phyloP scores from a whole-genome alignment of 2,113 vertebrate species.

The Phylloscopus trochiloides region DNA sequence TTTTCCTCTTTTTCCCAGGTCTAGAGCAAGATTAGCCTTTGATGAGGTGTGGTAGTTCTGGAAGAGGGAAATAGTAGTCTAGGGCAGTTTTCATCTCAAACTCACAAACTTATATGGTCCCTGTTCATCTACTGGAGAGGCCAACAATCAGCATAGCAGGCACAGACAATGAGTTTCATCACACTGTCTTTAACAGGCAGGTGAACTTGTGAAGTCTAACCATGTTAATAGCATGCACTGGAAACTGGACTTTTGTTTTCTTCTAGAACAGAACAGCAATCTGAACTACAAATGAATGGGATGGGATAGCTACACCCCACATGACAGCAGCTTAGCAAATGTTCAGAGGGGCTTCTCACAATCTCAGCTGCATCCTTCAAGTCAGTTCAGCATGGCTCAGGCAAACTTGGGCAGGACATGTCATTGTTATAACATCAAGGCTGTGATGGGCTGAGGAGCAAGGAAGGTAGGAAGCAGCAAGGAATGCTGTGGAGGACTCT shows the following conservation, averaged over 20 bases:
- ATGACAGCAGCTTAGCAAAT: neutral
- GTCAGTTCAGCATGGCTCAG: neutral
- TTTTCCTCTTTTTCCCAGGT: neutral
- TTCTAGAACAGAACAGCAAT: neutral
- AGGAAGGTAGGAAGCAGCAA: neutral
- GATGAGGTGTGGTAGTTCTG: neutral
- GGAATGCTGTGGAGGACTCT: neutral
- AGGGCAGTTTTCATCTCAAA: neutral
- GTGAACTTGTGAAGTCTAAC: neutral
- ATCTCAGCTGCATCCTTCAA: neutral
- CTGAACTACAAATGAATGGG: neutral
- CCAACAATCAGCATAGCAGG: neutral
- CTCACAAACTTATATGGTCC: neutral
- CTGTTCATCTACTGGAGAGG: neutral
- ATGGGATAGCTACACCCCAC: neutral
- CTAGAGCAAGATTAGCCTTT: neutral
- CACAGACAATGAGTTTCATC: neutral
- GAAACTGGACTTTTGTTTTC: neutral
- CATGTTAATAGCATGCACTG: neutral
- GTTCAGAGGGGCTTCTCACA: neutral
- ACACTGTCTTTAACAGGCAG: neutral
- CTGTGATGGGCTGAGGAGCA: neutral
- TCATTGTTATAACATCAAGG: neutral
- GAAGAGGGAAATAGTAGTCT: neutral
- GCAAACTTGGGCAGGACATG: neutral